A percentile compares a stretch with the other conserved stretches of the same genome.
phyloP scores from a whole-genome alignment of 2,113 vertebrate genomes.

The Cephalopterus ornatus region DNA sequence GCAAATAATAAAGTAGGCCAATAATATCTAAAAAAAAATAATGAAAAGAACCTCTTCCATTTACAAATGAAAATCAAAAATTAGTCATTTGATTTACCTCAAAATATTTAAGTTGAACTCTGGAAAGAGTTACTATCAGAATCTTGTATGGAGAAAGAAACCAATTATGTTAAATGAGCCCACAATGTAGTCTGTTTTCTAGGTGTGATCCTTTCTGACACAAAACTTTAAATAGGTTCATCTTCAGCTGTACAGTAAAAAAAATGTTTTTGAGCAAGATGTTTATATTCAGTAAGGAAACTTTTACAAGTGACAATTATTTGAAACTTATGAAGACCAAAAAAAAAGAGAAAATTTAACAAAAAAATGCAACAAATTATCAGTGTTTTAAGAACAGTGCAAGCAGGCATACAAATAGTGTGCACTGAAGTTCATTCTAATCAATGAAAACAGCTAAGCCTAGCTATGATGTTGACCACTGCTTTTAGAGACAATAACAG shows the following conservation, averaged over 20 bases:
- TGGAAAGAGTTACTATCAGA: neutral
- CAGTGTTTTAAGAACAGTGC: neutral
- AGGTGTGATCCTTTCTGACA: neutral
- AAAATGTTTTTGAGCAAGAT: neutral
- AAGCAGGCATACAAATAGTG: neutral
- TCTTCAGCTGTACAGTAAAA: neutral
- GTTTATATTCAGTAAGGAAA: neutral
- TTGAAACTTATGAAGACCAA: neutral
- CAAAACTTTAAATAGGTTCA: neutral
- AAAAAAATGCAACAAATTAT: neutral
- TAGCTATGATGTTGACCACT: neutral
- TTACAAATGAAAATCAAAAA: neutral
- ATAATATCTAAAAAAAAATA: neutral
- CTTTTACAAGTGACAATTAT: neutral
- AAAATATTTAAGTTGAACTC: neutral
- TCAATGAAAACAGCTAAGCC: neutral
- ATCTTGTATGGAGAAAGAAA: neutral
- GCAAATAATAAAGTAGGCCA: neutral
- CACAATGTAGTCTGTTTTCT: neutral
- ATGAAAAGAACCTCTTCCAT: neutral
- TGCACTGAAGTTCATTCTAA: neutral
- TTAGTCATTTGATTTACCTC: neutral
- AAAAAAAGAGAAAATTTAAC: neutral
- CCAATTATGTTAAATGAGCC: neutral
- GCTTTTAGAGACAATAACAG: neutral